phyloP scores from a whole-genome alignment of 2,113 vertebrate species.

The Rallus limicola region DNA sequence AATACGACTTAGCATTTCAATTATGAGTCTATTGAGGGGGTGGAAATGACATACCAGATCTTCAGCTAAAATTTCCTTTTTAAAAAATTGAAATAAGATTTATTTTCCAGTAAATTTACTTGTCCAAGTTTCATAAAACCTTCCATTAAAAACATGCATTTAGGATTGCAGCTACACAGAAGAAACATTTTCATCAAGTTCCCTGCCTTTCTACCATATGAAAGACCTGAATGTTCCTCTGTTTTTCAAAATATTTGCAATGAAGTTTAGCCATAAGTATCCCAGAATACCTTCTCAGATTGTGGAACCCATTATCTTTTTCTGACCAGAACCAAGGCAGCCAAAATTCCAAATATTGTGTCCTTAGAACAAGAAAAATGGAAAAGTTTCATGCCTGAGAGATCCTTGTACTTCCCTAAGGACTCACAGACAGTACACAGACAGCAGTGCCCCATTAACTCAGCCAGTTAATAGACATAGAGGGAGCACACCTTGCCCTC shows the following conservation, averaged over 20 bases:
- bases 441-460: fast-evolving
- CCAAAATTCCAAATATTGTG: not conserved
- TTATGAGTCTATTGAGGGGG: not conserved
- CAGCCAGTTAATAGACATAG: fast-evolving
- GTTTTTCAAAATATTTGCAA: not conserved
- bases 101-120: not conserved
- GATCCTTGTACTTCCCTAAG: not conserved
- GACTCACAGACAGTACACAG: fast-evolving
- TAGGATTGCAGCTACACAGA: not conserved
- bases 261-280: fast-evolving
- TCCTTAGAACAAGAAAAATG: not conserved
- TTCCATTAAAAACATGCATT: not conserved
- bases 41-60: not conserved
- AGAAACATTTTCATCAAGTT: not conserved
- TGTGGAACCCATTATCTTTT: not conserved
- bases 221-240: not conserved
- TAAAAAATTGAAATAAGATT: fast-evolving
- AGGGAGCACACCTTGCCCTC: not conserved
- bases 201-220: not conserved
- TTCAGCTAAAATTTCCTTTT: not conserved
- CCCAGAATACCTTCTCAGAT: not conserved
- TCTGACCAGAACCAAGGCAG: not conserved
- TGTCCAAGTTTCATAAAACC: not conserved
- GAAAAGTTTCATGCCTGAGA: not conserved
- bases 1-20: not conserved